Evolutionary conservation across 2,797 vertebrate genomes (phyloP).

Genomic region (Melopsittacus undulatus): DNA sequence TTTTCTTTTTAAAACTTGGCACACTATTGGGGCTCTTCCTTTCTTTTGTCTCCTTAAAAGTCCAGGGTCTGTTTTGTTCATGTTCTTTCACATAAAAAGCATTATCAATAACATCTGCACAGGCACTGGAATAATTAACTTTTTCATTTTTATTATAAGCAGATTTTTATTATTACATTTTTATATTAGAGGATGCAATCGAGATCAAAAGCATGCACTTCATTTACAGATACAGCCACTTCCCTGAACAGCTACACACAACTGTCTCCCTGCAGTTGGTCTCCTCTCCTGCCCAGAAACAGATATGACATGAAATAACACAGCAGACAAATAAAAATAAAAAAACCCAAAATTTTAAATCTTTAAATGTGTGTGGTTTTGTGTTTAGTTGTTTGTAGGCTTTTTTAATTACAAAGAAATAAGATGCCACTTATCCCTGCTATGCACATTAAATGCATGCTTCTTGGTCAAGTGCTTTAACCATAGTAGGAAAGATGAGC

Average conservation of each 20-base stretch:
- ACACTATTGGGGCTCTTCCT: background rate
- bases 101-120: conserved; percentile 1
- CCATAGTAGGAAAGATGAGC: background rate
- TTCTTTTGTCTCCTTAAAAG: background rate
- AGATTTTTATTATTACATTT: background rate
- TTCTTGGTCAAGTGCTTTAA: background rate
- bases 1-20: background rate
- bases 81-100: background rate
- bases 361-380: background rate
- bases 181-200: background rate
- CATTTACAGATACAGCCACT: background rate
- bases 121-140: background rate
- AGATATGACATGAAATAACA: background rate
- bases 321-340: background rate
- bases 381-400: background rate
- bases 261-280: background rate
- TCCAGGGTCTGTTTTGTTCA: background rate
- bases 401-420: background rate
- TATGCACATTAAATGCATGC: background rate
- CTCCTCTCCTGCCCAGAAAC: background rate
- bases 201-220: background rate
- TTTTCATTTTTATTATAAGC: background rate
- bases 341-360: background rate
- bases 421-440: background rate
- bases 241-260: background rate